Conservation (phyloP, 2,113 vertebrate genomes). For the Albula glossodonta region DNA sequence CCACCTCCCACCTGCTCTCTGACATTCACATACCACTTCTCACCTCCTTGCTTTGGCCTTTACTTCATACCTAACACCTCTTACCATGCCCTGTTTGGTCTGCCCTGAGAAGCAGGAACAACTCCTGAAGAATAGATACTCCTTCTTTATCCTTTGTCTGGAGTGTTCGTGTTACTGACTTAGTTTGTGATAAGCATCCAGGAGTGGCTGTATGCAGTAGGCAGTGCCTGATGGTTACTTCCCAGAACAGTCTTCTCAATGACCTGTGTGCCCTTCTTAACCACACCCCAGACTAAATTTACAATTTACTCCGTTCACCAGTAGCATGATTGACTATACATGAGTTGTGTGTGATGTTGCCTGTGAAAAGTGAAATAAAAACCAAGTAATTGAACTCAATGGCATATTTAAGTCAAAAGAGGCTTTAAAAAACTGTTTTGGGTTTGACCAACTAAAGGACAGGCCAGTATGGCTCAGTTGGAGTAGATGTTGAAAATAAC, state of each 20-base stretch:
- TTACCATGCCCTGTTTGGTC: neutral
- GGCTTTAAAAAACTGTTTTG: neutral
- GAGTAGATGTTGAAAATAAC: neutral
- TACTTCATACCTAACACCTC: too few species aligned
- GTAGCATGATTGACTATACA: neutral
- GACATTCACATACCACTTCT: too few species aligned
- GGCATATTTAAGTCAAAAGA: neutral
- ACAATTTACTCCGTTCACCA: neutral
- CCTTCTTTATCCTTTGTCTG: too few species aligned
- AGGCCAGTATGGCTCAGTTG: neutral
- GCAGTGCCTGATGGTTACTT: too few species aligned
- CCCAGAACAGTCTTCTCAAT: too few species aligned
- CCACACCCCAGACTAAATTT: neutral
- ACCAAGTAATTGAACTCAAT: neutral
- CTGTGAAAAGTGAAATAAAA: neutral
- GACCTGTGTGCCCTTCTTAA: too few species aligned
- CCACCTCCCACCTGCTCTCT: neutral
- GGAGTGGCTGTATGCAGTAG: too few species aligned
- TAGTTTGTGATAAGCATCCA: neutral
- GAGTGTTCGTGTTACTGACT: neutral
- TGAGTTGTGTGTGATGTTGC: neutral
- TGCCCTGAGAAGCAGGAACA: neutral
- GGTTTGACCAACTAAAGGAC: neutral
- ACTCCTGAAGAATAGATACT: neutral
- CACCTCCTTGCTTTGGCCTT: too few species aligned